Evolutionary conservation across 2,888 invertebrate species (phyloP).

Genomic region (Reticulitermes lucifugus): DNA sequence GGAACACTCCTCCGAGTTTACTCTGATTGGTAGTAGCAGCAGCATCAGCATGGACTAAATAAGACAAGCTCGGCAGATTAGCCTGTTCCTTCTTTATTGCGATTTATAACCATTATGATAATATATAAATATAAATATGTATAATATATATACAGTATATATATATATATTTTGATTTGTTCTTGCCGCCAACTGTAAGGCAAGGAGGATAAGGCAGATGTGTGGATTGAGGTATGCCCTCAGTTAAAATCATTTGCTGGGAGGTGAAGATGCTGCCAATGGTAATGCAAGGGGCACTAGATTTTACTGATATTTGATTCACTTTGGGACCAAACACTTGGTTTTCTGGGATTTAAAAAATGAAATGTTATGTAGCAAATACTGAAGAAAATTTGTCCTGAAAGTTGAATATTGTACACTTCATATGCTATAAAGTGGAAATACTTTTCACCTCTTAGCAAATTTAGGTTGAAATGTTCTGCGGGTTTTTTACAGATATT

Average conservation of each 20-base stretch:
- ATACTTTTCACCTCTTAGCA: slow-evolving; percentile 49
- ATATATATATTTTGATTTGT: slow-evolving; percentile 49
- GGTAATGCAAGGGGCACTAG: slow-evolving; percentile 20
- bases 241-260: slow-evolving; percentile 44
- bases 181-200: slow-evolving; percentile 46
- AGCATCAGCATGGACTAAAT: slow-evolving; percentile 41
- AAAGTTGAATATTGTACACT: slow-evolving; percentile 31
- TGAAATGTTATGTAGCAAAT: background rate
- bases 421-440: slow-evolving; percentile 37
- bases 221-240: slow-evolving; percentile 15
- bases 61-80: slow-evolving; percentile 38
- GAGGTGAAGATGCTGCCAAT: slow-evolving; percentile 45
- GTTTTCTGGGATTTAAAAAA: slow-evolving; percentile 43
- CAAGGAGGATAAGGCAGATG: slow-evolving; percentile 25
- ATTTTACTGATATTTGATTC: slow-evolving; percentile 47
- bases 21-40: slow-evolving; percentile 39
- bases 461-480: slow-evolving; percentile 44
- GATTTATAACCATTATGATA: slow-evolving; percentile 45
- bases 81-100: slow-evolving; percentile 51
- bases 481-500: slow-evolving; percentile 42
- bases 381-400: slow-evolving; percentile 29
- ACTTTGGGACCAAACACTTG: slow-evolving; percentile 51
- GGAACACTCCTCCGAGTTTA: slow-evolving; percentile 31
- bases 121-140: slow-evolving; percentile 50
- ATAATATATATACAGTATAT: slow-evolving; percentile 43